Conservation (phyloP, 2,113 vertebrate genomes). For the Zosterops lateralis region DNA sequence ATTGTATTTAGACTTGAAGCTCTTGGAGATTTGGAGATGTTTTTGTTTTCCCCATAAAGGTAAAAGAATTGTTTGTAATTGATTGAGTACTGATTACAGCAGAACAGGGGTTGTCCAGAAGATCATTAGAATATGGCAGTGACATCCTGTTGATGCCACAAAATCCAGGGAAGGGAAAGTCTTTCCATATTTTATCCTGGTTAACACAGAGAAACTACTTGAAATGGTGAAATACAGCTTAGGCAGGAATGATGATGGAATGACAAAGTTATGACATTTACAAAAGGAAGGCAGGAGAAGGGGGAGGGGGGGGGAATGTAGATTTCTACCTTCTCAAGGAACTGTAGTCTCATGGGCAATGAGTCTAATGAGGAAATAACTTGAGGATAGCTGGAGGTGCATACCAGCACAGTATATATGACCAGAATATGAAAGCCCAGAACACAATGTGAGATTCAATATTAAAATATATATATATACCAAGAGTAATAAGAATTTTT, state of each 20-base stretch:
- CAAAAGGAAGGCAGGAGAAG: not conserved
- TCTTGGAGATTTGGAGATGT: not conserved
- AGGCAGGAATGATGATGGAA: not conserved
- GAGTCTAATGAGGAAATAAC: not conserved
- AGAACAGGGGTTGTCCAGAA: not conserved
- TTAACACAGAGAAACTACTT: not conserved
- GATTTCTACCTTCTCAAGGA: not conserved
- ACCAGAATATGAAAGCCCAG: not conserved
- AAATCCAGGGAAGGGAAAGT: not conserved
- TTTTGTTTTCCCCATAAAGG: not conserved
- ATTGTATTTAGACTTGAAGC: not conserved
- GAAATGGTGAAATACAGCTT: not conserved
- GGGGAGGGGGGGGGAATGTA: too few relatives aligned
- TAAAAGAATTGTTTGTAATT: not conserved
- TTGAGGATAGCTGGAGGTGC: not conserved
- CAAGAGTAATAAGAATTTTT: not conserved
- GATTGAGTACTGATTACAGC: not conserved
- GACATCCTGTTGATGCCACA: not conserved
- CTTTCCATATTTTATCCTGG: not conserved
- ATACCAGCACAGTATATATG: rapidly evolving
- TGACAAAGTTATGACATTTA: not conserved
- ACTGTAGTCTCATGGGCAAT: not conserved
- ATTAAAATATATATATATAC: not conserved
- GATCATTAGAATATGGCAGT: not conserved
- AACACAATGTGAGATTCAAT: not conserved